Evolutionary conservation across 2,797 vertebrate genomes (phyloP).

Genomic region (Myioborus melanocephalus): DNA sequence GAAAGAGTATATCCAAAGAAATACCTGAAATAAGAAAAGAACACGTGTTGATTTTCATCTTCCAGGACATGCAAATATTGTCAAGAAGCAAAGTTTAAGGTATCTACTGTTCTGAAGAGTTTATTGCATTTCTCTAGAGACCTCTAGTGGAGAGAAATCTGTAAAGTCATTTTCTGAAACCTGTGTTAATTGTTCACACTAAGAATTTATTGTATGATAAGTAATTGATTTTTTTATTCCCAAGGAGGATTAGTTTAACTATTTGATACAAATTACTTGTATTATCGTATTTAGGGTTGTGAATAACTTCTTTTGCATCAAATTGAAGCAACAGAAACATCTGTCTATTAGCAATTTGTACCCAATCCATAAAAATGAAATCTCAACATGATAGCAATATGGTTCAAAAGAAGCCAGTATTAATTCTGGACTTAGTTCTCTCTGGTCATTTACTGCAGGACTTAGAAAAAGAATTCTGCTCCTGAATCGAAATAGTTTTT

Average conservation of each 20-base stretch:
- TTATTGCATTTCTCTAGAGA: slow-evolving; percentile 72
- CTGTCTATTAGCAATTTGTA: background rate
- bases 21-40: background rate
- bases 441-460: background rate
- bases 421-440: background rate
- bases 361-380: background rate
- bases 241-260: background rate
- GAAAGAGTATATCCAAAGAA: background rate
- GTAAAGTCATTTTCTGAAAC: background rate
- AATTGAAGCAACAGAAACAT: background rate
- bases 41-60: background rate
- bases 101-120: background rate
- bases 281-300: background rate
- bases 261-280: background rate
- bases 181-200: background rate
- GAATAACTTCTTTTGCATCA: background rate
- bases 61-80: background rate
- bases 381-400: background rate
- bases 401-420: background rate
- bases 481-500: background rate
- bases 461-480: background rate
- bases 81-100: background rate
- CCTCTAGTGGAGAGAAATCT: slow-evolving; percentile 73
- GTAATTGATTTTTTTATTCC: background rate
- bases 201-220: background rate